Evolutionary conservation across 2,797 vertebrate species (phyloP).

Genomic region (Brotula barbata): DNA sequence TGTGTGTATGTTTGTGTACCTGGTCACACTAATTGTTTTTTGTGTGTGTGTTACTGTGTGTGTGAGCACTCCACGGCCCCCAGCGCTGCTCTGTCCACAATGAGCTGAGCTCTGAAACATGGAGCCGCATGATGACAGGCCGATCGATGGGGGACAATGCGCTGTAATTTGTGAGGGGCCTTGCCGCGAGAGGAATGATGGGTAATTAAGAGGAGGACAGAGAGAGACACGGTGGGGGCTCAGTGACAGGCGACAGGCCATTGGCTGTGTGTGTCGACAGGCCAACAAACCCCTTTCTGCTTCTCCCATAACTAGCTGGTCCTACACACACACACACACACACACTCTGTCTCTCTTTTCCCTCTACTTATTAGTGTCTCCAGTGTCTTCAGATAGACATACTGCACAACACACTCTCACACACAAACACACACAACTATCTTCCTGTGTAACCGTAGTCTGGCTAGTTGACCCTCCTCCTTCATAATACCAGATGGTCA

Average conservation of each 20-base stretch:
- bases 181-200: conserved; percentile 75
- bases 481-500: too few relatives aligned
- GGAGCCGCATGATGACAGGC: conserved; percentile 81
- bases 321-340: conserved; percentile 22
- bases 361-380: too few relatives aligned
- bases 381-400: not conserved
- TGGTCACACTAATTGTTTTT: too few relatives aligned
- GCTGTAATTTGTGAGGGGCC: conserved; percentile 84
- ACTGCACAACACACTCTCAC: conserved; percentile 12
- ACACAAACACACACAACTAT: conserved; percentile 24
- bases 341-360: too few relatives aligned
- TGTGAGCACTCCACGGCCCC: conserved; percentile 33
- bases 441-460: too few relatives aligned
- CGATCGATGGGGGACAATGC: conserved; percentile 80
- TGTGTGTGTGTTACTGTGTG: conserved; percentile 9
- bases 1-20: too few relatives aligned
- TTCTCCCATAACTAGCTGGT: conserved; percentile 49
- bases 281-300: conserved; percentile 61
- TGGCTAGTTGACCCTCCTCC: too few relatives aligned
- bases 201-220: conserved; percentile 84
- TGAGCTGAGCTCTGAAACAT: conserved; percentile 74
- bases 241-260: conserved; percentile 77
- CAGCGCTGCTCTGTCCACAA: conserved; percentile 61
- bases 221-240: conserved; percentile 69
- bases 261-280: conserved; percentile 71